Percentiles rank a stretch among this genome's conserved stretches.
phyloP scores from a whole-genome alignment of 2,113 vertebrate genomes.

The Amphilophus citrinellus region DNA sequence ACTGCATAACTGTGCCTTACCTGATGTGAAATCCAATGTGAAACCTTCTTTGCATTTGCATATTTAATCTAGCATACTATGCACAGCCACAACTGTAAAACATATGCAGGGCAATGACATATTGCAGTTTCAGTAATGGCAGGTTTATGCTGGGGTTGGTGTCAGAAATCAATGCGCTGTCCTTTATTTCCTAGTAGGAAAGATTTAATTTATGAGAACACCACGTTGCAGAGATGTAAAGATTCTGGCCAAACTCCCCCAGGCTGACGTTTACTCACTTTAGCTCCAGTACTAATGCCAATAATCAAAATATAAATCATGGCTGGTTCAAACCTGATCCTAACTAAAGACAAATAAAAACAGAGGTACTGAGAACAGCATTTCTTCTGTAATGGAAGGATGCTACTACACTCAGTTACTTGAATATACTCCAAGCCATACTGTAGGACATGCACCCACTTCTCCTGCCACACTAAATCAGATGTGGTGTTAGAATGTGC shows the following conservation, averaged over 20 bases:
- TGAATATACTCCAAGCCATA: not conserved
- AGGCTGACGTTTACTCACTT: not conserved
- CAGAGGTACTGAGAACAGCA: not conserved
- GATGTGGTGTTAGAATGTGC: slow-evolving; percentile 24
- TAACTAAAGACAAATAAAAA: not conserved
- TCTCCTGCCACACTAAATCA: slow-evolving; percentile 14
- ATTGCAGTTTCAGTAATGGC: not conserved
- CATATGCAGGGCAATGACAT: not conserved
- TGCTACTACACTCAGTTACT: not conserved
- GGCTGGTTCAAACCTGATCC: not conserved
- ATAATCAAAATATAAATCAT: not conserved
- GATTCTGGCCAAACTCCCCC: not conserved
- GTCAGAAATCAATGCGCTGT: not conserved
- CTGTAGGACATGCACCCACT: not conserved
- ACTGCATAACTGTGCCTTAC: not conserved
- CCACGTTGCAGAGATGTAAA: not conserved
- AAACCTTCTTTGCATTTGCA: not conserved
- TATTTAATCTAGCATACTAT: not conserved
- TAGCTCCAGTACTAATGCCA: not conserved
- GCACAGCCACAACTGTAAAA: slow-evolving; percentile 7
- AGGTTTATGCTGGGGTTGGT: not conserved
- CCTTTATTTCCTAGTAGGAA: not conserved
- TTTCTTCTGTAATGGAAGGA: not conserved
- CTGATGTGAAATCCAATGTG: not conserved
- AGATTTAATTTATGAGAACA: not conserved